Conservation (phyloP, 2,113 vertebrate genomes). For the Nesogale talazaci region DNA sequence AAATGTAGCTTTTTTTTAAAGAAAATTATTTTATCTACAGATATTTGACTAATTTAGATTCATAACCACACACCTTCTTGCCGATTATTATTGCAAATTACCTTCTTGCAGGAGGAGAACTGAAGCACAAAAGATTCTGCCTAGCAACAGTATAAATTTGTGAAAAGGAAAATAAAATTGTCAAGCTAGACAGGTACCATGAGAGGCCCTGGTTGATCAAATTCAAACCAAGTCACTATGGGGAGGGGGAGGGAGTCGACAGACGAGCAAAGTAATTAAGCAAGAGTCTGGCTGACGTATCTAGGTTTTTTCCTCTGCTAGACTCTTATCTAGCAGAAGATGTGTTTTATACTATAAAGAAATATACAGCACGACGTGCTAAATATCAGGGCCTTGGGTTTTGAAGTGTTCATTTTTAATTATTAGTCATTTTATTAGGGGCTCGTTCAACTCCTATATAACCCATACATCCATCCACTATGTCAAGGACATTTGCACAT, state of each 20-base stretch:
- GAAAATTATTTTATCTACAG: neutral
- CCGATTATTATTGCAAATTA: too few relatives aligned
- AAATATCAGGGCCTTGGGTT: neutral
- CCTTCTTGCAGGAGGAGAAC: too few relatives aligned
- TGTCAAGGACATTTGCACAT: too few relatives aligned
- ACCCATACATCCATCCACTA: too few relatives aligned
- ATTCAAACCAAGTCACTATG: constrained; percentile 20
- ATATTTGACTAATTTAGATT: neutral
- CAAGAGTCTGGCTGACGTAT: neutral
- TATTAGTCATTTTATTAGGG: too few relatives aligned
- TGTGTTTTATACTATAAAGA: constrained; percentile 43
- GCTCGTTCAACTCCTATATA: too few relatives aligned
- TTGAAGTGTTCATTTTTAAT: too few relatives aligned
- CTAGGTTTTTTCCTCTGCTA: neutral
- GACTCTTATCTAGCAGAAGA: constrained; percentile 7
- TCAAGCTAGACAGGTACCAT: neutral
- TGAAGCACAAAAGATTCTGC: too few relatives aligned
- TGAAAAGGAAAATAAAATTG: too few relatives aligned
- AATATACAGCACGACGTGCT: constrained; percentile 31
- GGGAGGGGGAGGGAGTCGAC: neutral
- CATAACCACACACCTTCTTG: neutral
- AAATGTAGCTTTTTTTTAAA: neutral
- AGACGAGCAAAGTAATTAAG: constrained; percentile 7
- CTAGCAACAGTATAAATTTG: neutral
- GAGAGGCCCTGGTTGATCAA: constrained; percentile 40